Base-by-base conservation (phyloP, 2,113 vertebrate species). In the Spilogale gracilis region DNA sequence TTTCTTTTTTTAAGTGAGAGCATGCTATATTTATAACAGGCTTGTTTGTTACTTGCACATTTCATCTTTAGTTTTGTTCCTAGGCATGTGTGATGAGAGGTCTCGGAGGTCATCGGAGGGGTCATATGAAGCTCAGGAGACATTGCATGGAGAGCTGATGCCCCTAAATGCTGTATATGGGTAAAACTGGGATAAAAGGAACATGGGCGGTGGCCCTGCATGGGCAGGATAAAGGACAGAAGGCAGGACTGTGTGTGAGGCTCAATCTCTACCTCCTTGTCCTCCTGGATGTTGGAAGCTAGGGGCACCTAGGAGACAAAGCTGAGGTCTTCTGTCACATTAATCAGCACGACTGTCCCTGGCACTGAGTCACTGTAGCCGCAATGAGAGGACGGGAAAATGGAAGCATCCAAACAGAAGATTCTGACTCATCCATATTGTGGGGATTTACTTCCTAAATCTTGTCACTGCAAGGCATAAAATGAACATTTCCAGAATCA, bases 241-340 rank as follows among this genome's bases (percentile, higher is more conserved):
- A 56, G 61, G 56, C 38, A 50, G 86, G 63, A n/a, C 32, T 10
- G 23, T 2, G 50, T 52, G 38, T 32, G 50, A 60, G 27, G 13
- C 1, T 0, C 10, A 23, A 52, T 14, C 16, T 23, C 10, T 0
- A 6, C 2, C 1, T 11, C 5, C 30, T 14, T 0, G 1, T 81
- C 30, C 60, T 74, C 13, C 0, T 32, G 43, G 21, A 1, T 48
- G 5, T 4, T 78, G 80, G 54, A 52, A 92, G 25, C 17, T 43
- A 25, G 16, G 61, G 27, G 18, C 17, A 16, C 5, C 10, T 1
- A 20, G 12, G 38, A 65, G 6, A n/a, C 10, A 1, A 20, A 8
- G 6, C 43, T 56, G 50, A 80, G 65, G 20, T 69, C 84, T 90
- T 52, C 4, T 38, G 63, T 23, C 80, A 50, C 56, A 71, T 12